Evolutionary conservation across 2,113 vertebrate species (phyloP), one percentile per base, ranked within the genome.

Genomic region (Rhabdornis inornatus): DNA sequence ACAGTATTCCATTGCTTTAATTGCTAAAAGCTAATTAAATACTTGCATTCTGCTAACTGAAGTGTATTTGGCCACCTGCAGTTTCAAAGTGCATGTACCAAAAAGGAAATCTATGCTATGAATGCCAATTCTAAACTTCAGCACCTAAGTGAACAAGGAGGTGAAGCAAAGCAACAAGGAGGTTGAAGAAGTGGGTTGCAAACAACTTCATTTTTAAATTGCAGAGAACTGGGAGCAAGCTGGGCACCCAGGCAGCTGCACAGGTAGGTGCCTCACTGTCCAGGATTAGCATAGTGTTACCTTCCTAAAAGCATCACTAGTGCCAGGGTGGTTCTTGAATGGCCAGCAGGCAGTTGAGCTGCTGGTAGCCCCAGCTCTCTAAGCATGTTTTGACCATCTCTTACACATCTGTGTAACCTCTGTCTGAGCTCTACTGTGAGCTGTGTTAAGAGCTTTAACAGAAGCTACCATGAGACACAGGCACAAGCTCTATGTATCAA

Each of bases 11-110:
- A 33, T 90, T 90, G 92, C 55, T 74, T 83, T 53, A 80, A 12
- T 65, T 76, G 61, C 53, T 81, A 40, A 83, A 40, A 87, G 30
- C 56, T 82, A 71, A 82, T 94, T 70, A 83, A 90, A 77, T 55
- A 45, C 55, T 83, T 71, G 39, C 1, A 6, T 83, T 92, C 74
- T 71, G 57, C 44, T 84, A 78, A 70, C 47, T 78, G 52, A 85
- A 92, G 92, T 63, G 53, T 59, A 31, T 89, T 71, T 89, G 87
- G 69, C 17, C 57, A 60, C 44, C 60, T 87, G 77, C 45, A 82
- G 69, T 37, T 89, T 63, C 60, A 55, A 66, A 68, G 70, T 75
- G 22, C 30, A 7, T 1, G 17, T 64, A 66, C 44, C 15, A 71
- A 66, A 88, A 52, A 61, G 59, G 20, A 13, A 57, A 40, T 65